A percentile compares a stretch with the other conserved stretches of the same genome.
These are phyloP conservation scores for Chloropsis hardwickii DNA, from an alignment of 2,113 vertebrate species.

Conservation along the genomic window DNA sequence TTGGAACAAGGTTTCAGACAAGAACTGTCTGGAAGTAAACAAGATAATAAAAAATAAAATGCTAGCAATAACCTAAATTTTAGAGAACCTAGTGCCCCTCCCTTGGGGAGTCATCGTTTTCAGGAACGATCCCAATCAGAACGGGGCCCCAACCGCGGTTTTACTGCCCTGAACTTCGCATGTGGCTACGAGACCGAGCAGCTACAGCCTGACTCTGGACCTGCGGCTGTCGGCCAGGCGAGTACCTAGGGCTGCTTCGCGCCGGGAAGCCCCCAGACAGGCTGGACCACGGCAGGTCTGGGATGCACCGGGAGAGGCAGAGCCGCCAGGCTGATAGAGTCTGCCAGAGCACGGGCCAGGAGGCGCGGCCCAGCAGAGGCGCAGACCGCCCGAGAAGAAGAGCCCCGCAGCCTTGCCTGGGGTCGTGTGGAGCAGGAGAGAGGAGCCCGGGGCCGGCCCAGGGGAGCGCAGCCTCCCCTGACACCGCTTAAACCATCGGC, in stretches of 20 bases:
- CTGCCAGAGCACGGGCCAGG: background rate
- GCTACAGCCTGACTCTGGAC: background rate
- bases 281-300: too few species aligned
- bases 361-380: background rate
- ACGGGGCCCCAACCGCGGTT: background rate
- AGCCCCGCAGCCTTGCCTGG: background rate
- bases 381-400: background rate
- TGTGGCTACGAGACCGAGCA: background rate
- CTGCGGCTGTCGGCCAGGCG: background rate
- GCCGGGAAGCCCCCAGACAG: background rate
- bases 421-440: background rate
- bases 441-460: background rate
- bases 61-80: background rate
- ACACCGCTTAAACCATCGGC: background rate
- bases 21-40: background rate
- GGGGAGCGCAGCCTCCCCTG: background rate
- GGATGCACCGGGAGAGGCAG: background rate
- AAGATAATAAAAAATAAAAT: background rate
- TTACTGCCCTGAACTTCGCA: background rate
- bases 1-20: background rate
- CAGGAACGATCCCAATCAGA: background rate
- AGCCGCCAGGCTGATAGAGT: background rate
- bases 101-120: background rate
- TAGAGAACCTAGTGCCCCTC: background rate
- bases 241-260: fast-evolving